Base-by-base conservation (phyloP, 2,113 vertebrate species). In the Chiloscyllium plagiosum region DNA sequence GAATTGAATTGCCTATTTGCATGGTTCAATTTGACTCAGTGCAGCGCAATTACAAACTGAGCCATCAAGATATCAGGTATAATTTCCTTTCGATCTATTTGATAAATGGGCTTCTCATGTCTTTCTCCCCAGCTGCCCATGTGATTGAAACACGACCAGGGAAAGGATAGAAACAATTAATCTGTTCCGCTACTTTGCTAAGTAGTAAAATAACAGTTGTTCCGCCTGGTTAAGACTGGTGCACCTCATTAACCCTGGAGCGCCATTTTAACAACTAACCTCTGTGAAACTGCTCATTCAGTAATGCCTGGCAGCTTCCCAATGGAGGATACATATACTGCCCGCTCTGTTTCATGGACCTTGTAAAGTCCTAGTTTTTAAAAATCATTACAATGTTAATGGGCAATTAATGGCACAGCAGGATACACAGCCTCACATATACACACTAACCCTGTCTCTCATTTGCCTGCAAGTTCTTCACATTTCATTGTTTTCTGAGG, bases 171-270 rank as follows among this genome's bases (percentile, higher is more conserved):
- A 95, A 95, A 33, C 47, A 70, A 95, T 52, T 76, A 95, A 72
- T 29, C 69, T 52, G 94, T 94, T 94, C 22, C 37, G 33, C 37
- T 76, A 95, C 50, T 72, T 95, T 52, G 47, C 69, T 76, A 72
- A 52, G 33, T 52, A 76, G 94, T 72, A 76, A 95, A 50, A 52
- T 72, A 72, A 95, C 47, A 52, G 26, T 37, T 10, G 37, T 95
- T 95, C 69, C 13, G 24, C 94, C 69, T 72, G 42, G 42, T 52
- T 47, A 52, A 26, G 37, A 33, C 47, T 52, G 69, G 69, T 72
- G 69, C 69, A 47, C 94, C n/a, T 95, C 68, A 72, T 95, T 95
- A 95, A 95, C 94, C 42, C 68, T 70, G 68, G n/a, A 70, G 66
- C 19, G 20, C 93, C 42, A 94, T 70, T 95, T 95, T 47, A 69